Base-by-base conservation (phyloP, 2,113 vertebrate genomes). In the Ondatra zibethicus region DNA sequence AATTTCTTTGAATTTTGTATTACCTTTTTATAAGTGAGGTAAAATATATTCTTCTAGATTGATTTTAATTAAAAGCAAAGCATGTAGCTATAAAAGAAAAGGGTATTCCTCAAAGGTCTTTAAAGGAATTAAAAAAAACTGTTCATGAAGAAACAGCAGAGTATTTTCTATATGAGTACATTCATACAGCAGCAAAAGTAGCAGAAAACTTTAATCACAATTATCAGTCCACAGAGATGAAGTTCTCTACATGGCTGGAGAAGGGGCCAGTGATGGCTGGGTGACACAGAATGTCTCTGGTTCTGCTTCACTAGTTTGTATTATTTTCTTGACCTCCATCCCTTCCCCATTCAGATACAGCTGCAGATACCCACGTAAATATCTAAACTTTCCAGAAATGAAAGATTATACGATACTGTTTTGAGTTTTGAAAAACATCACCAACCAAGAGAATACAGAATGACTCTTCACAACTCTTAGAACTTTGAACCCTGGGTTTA, bases 11-110 rank as follows among this genome's bases (percentile, higher is more conserved):
- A 90, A 73, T 12, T 90, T n/a, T 9, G 76, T 25, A 19, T 47
- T 92, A 91, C n/a, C 1, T 89, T 93, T 70, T 45, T 77, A 77
- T 86, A 87, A 50, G 33, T 23, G 27, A 80, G 86, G 76, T 86
- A 23, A 58, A 89, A 1, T 80, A 1, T 58, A 85, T 65, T 93
- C 3, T 94, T 94, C 78, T 88, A 88, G n/a, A 10, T 65, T 88
- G 80, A 2, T 52, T 47, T 66, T 61, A 88, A 77, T 65, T 58
- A 3, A 89, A 75, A 91, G 86, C 11, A 58, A n/a, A 73, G 45
- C 72, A 21, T 4, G 29, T 23, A 68, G 16, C 16, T 90, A 33
- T 45, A 42, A 21, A 90, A 93, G 14, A 12, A 84, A 84, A 66
- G 0, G 0, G 0, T 39, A 77, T 68, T 73, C 66, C 45, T 82